Conservation (phyloP, 2,113 vertebrate species). For the Chaenogobius annularis region DNA sequence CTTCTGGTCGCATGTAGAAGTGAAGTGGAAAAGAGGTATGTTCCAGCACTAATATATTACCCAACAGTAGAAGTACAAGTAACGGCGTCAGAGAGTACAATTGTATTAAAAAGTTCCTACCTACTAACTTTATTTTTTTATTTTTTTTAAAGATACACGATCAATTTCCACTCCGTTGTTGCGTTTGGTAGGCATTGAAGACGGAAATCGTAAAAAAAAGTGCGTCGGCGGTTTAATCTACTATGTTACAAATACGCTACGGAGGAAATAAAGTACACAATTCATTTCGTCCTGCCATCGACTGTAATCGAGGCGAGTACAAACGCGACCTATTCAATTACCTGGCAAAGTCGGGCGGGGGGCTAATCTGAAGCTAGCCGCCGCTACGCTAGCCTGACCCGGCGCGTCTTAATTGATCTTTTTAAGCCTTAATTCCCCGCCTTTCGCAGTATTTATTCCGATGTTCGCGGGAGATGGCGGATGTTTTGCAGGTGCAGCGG, state of each 20-base stretch:
- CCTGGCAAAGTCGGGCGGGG: background rate
- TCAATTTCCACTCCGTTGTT: too few species aligned
- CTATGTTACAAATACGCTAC: background rate
- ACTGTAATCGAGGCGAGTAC: background rate
- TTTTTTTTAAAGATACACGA: too few species aligned
- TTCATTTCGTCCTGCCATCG: background rate
- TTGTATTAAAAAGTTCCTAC: too few species aligned
- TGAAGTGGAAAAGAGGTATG: too few species aligned
- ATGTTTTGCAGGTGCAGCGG: constrained; percentile 56
- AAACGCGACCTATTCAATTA: background rate
- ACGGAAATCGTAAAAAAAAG: too few species aligned
- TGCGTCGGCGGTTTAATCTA: background rate
- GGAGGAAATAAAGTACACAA: background rate
- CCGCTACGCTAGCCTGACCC: background rate
- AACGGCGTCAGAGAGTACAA: too few species aligned
- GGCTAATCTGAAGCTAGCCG: background rate
- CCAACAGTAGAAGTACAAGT: too few species aligned
- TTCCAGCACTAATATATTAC: too few species aligned
- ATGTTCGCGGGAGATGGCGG: constrained; percentile 31
- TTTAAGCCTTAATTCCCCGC: background rate
- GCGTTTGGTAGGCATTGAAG: too few species aligned
- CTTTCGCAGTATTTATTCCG: background rate
- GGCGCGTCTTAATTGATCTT: background rate
- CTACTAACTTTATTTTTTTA: too few species aligned
- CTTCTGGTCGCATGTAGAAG: too few species aligned